Evolutionary conservation across 2,888 invertebrate genomes (phyloP).

Genomic region (Thecocarcelia acutangulata): DNA sequence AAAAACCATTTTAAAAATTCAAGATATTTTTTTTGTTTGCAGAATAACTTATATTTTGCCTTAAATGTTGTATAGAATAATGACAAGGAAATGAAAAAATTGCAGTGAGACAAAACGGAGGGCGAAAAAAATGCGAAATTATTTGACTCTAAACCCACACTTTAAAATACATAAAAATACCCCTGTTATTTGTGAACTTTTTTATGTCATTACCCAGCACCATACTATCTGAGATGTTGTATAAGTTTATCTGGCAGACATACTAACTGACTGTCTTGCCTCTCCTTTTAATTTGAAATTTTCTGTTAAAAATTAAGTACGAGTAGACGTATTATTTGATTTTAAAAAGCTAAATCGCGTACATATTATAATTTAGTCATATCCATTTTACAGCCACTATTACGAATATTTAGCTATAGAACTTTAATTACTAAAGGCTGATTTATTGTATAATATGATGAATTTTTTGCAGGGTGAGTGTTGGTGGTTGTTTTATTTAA

Average conservation of each 20-base stretch:
- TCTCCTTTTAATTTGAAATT: constrained; percentile 5
- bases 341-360: too few species aligned
- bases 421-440: constrained; percentile 33
- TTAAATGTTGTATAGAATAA: constrained; percentile 9
- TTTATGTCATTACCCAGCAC: constrained; percentile 19
- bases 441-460: constrained; percentile 23
- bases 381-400: too few species aligned
- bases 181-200: constrained; percentile 36
- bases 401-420: background rate
- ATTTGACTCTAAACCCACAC: constrained; percentile 28
- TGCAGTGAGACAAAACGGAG: constrained; percentile 11
- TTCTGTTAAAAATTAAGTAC: constrained; percentile 3
- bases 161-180: constrained; percentile 19
- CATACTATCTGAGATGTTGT: constrained; percentile 1
- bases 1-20: constrained; percentile 45
- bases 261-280: background rate
- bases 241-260: constrained; percentile 1
- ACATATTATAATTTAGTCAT: too few species aligned
- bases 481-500: constrained; percentile 40
- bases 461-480: constrained; percentile 36
- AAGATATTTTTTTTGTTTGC: constrained; percentile 32
- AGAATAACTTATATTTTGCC: constrained; percentile 5
- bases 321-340: constrained; percentile 1
- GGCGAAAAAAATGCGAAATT: constrained; percentile 21
- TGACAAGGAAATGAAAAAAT: background rate